These are phyloP conservation scores for Tenrec ecaudatus DNA, from an alignment of 2,113 vertebrate genomes.

Conservation along the genomic window DNA sequence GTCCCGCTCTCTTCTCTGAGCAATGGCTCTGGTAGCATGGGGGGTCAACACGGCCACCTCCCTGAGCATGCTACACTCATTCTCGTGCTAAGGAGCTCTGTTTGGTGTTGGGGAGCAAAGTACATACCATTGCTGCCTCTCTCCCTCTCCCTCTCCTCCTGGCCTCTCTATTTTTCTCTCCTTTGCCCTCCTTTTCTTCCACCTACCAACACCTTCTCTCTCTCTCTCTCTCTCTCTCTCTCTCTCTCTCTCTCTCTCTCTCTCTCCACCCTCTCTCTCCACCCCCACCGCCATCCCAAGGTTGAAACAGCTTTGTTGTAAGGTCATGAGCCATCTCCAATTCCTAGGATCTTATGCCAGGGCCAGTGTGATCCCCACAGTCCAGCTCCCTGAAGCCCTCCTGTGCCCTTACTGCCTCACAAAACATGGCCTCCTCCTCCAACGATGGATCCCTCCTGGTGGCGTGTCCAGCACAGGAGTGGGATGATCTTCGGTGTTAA, in stretches of 20 bases:
- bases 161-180: not conserved
- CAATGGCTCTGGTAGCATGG: not conserved
- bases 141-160: not conserved
- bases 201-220: not conserved
- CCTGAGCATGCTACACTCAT: accelerated
- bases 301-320: not conserved
- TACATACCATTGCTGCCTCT: not conserved
- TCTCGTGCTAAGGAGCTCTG: accelerated
- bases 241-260: not conserved
- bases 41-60: accelerated
- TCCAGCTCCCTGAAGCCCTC: not conserved
- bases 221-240: not conserved
- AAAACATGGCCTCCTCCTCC: not conserved
- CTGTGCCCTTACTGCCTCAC: not conserved
- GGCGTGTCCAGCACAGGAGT: not conserved
- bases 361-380: not conserved
- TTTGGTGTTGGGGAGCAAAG: not conserved
- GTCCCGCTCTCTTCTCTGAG: not conserved
- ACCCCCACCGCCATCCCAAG: too few relatives aligned
- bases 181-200: not conserved
- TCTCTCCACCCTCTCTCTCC: not conserved
- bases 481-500: not conserved
- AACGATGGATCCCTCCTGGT: not conserved
- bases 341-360: not conserved
- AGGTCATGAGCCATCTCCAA: not conserved